Evolutionary conservation across 2,888 invertebrate species (phyloP).

Genomic region (Harpalus rufipes): DNA sequence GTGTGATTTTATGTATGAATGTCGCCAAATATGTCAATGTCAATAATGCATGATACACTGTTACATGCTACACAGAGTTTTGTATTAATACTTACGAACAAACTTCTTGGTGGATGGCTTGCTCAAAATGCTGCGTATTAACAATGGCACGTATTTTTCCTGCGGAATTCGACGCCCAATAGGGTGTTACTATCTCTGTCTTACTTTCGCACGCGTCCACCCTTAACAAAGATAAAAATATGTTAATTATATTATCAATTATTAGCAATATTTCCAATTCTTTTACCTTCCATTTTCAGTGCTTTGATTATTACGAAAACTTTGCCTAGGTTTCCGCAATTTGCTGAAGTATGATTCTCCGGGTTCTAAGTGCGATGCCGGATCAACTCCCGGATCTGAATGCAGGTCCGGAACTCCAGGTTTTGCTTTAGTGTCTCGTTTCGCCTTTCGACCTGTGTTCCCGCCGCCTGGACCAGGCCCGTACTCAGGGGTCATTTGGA

Average conservation of each 20-base stretch:
- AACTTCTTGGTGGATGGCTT: slow-evolving; percentile 96
- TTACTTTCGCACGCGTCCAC: slow-evolving; percentile 95
- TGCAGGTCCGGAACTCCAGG: slow-evolving; percentile 82
- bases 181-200: slow-evolving; percentile 94
- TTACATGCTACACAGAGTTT: too few relatives aligned
- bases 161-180: slow-evolving; percentile 96
- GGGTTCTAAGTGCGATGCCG: slow-evolving; percentile 73
- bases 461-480: slow-evolving; percentile 79
- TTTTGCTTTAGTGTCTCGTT: slow-evolving; percentile 74
- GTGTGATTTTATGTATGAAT: too few relatives aligned
- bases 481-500: slow-evolving; percentile 82
- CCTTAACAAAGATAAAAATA: slow-evolving; percentile 76
- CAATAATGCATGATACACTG: too few relatives aligned
- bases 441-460: slow-evolving; percentile 76
- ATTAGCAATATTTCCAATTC: background rate
- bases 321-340: slow-evolving; percentile 80
- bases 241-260: background rate
- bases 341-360: slow-evolving; percentile 80
- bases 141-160: slow-evolving; percentile 95
- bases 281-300: slow-evolving; percentile 79
- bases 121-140: slow-evolving; percentile 96
- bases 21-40: too few relatives aligned
- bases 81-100: slow-evolving; percentile 86
- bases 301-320: slow-evolving; percentile 77
- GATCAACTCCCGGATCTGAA: slow-evolving; percentile 77